A percentile compares a stretch with the other conserved stretches of the same genome.
These are phyloP conservation scores for Bubo scandiacus DNA, from an alignment of 2,113 vertebrate species.

Conservation along the genomic window DNA sequence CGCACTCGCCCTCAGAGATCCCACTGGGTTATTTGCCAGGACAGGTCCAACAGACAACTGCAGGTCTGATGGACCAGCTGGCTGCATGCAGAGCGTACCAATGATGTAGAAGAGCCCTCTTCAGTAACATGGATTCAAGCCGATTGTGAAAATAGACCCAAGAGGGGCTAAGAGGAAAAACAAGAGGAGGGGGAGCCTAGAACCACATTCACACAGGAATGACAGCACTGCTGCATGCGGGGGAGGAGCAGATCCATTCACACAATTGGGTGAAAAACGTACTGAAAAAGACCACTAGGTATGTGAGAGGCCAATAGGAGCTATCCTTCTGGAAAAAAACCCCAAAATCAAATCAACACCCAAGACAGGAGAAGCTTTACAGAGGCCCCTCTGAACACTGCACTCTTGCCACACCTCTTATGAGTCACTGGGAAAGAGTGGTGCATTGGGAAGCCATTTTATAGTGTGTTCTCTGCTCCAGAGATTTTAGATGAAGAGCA, in stretches of 20 bases:
- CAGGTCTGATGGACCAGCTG: neutral
- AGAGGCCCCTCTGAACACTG: neutral
- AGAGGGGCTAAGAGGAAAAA: neutral
- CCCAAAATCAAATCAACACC: neutral
- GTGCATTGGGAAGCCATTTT: neutral
- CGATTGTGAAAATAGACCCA: neutral
- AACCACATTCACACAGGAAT: neutral
- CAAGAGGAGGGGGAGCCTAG: neutral
- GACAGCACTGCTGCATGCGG: rapidly evolving
- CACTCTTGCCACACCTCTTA: neutral
- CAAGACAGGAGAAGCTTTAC: neutral
- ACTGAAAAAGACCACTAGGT: rapidly evolving
- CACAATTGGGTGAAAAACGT: neutral
- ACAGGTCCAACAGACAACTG: neutral
- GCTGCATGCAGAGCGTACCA: neutral
- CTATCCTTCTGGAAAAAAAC: neutral
- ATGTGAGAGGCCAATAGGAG: neutral
- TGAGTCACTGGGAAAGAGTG: neutral
- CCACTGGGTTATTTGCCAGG: rapidly evolving
- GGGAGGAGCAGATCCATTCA: neutral
- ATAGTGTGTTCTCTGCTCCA: neutral
- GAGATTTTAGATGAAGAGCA: neutral
- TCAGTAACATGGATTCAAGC: rapidly evolving
- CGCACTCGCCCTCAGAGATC: neutral
- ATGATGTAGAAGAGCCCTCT: neutral